These are phyloP conservation scores for Agrypnia vestita DNA, from an alignment of 1,140 invertebrate species.

Conservation along the genomic window DNA sequence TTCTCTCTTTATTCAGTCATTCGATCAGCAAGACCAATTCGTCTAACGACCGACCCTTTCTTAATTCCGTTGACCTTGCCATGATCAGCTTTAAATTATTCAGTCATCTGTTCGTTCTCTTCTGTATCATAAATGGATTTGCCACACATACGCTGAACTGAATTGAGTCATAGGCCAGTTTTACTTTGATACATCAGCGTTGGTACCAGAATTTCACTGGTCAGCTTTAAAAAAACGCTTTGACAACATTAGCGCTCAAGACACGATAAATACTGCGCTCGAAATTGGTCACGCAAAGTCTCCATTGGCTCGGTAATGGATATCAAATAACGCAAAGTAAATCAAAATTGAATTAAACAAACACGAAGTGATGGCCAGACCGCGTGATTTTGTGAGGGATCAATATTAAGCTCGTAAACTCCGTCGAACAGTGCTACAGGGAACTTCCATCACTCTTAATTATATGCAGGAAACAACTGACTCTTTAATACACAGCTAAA, in stretches of 20 bases:
- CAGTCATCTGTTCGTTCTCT: too few relatives aligned
- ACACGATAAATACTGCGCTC: background rate
- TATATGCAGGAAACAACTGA: constrained; percentile 27
- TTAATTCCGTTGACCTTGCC: too few relatives aligned
- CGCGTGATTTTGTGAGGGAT: background rate
- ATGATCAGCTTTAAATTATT: too few relatives aligned
- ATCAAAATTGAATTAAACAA: constrained; percentile 28
- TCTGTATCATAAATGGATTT: too few relatives aligned
- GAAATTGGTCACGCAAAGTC: background rate
- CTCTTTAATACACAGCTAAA: constrained; percentile 26
- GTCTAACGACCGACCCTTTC: too few relatives aligned
- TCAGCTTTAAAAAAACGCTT: too few relatives aligned
- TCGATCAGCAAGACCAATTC: too few relatives aligned
- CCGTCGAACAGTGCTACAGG: background rate
- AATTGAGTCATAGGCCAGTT: too few relatives aligned
- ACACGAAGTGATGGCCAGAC: background rate
- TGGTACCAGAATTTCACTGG: too few relatives aligned
- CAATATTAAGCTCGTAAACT: background rate
- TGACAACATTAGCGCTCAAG: background rate
- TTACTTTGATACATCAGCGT: too few relatives aligned
- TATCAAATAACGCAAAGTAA: constrained; percentile 1
- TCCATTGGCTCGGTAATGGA: background rate
- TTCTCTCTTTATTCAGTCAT: too few relatives aligned
- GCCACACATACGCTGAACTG: too few relatives aligned
- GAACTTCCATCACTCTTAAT: constrained; percentile 19